These are phyloP conservation scores for Lepidocyrtoides sp. DNA, from an alignment of 2,888 invertebrate genomes.

Conservation along the genomic window DNA sequence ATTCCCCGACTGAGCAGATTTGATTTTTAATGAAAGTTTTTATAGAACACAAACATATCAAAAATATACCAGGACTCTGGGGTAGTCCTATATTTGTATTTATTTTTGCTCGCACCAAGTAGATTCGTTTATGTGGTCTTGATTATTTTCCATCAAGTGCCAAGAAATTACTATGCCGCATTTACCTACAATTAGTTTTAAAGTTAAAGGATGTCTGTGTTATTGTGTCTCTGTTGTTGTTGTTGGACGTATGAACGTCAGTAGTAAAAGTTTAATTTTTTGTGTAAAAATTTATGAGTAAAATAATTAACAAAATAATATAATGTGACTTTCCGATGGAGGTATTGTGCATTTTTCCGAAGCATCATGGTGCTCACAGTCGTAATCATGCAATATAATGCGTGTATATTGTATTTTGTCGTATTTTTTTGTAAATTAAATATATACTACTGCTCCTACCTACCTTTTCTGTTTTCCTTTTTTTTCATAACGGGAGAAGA, in stretches of 20 bases:
- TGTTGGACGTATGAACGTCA: not conserved
- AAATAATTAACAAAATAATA: constrained; percentile 12
- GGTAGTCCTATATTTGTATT: no score
- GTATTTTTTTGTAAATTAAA: constrained; percentile 73
- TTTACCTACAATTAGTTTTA: not conserved
- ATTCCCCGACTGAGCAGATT: constrained; percentile 23
- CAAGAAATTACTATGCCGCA: no score
- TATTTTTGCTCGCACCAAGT: no score
- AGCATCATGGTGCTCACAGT: constrained; percentile 60
- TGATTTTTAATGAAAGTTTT: no score
- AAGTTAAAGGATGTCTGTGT: constrained; percentile 6
- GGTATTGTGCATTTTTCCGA: constrained; percentile 85
- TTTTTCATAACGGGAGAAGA: constrained; percentile 59
- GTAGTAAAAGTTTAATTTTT: not conserved
- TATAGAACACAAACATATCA: no score
- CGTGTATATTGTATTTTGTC: constrained; percentile 74
- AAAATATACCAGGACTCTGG: no score
- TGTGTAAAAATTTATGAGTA: not conserved
- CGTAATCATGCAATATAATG: constrained; percentile 58
- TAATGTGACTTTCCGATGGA: constrained; percentile 85
- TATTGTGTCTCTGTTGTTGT: constrained; percentile 9
- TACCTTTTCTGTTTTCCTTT: constrained; percentile 73
- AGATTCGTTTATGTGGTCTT: no score
- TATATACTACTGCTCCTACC: constrained; percentile 75
- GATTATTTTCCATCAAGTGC: no score